Percentiles rank a stretch among this genome's conserved stretches.
Conservation (phyloP, 2,888 invertebrate species). For the Phorcus lineatus region DNA sequence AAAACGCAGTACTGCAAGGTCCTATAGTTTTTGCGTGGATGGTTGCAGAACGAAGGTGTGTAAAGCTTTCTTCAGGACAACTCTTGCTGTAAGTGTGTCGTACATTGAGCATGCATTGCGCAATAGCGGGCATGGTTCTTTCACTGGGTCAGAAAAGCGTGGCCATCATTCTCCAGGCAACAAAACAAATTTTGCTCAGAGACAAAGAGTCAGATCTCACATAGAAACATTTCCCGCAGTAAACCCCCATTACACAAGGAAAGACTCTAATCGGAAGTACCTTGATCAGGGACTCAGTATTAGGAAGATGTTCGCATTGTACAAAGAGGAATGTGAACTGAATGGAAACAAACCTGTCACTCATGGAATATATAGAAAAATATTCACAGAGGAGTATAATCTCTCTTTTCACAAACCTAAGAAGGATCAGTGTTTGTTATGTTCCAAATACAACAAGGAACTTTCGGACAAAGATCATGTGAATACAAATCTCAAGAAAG, state of each 20-base stretch:
- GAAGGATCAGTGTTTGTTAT: neutral
- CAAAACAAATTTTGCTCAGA: constrained; percentile 22
- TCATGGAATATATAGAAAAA: constrained; percentile 14
- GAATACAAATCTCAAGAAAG: neutral
- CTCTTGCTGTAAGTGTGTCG: too few species aligned
- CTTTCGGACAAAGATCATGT: neutral
- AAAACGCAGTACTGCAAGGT: too few species aligned
- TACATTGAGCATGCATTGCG: neutral
- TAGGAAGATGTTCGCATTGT: too few species aligned
- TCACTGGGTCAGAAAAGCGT: constrained; percentile 11
- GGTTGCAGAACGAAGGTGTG: too few species aligned
- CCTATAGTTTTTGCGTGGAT: too few species aligned
- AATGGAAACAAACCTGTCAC: neutral
- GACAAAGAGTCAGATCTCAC: neutral
- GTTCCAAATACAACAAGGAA: neutral
- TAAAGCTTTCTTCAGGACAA: too few species aligned
- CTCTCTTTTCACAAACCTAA: constrained; percentile 20
- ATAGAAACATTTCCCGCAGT: neutral
- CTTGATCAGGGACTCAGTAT: too few species aligned
- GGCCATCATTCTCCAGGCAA: neutral
- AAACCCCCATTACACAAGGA: too few species aligned
- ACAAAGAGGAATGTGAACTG: neutral
- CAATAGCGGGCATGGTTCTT: neutral
- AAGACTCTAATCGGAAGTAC: too few species aligned
- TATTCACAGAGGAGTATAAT: constrained; percentile 36